Conservation (phyloP, 2,797 vertebrate genomes). For the Streptopelia turtur region DNA sequence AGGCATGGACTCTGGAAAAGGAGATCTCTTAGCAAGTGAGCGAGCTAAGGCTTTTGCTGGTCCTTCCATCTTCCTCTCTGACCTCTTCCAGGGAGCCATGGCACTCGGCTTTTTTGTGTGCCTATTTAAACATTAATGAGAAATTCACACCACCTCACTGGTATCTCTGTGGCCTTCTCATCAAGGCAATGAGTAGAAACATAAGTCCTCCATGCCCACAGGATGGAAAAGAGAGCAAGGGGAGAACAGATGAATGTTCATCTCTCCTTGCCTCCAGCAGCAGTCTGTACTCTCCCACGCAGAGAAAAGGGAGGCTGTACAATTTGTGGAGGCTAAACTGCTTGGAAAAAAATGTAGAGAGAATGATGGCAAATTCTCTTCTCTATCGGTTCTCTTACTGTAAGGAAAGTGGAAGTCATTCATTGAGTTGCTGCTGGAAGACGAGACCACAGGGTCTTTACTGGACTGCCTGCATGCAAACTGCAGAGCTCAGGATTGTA, state of each 20-base stretch:
- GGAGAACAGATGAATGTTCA: conserved; percentile 61
- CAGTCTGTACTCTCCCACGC: conserved; percentile 64
- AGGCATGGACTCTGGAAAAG: neutral
- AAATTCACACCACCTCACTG: neutral
- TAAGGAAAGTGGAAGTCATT: conserved; percentile 41
- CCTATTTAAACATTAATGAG: neutral
- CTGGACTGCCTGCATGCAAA: neutral
- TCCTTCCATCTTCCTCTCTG: neutral
- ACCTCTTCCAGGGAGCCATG: neutral
- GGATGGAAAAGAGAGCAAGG: neutral
- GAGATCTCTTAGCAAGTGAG: neutral
- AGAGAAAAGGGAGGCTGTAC: conserved; percentile 35
- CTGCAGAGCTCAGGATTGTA: neutral
- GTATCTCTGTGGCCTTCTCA: neutral
- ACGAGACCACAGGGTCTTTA: neutral
- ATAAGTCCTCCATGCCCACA: neutral
- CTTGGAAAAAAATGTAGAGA: conserved; percentile 6
- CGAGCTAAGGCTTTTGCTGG: neutral
- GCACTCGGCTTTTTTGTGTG: neutral
- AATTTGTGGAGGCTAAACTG: conserved; percentile 41
- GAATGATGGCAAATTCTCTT: neutral
- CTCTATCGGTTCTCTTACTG: neutral
- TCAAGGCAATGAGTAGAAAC: neutral
- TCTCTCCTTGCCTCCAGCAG: conserved; percentile 40
- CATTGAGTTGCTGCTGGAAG: neutral